Conservation (phyloP, 1,140 invertebrate genomes). For the Olivierus martensii region DNA sequence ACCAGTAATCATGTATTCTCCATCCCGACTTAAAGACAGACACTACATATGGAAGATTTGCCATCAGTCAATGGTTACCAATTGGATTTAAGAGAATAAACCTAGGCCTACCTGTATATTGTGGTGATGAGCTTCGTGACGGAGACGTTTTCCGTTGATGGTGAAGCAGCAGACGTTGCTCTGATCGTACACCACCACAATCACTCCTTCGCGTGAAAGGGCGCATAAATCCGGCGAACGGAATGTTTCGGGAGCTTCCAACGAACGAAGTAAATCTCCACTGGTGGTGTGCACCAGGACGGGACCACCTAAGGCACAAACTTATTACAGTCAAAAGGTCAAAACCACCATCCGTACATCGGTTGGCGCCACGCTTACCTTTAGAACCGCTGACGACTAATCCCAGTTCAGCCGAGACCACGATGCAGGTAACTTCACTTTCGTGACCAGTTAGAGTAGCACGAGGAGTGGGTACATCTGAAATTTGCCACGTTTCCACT, state of each 20-base stretch:
- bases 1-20: slow-evolving; percentile 88
- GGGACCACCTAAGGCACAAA: slow-evolving; percentile 57
- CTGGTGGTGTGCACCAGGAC: slow-evolving; percentile 96
- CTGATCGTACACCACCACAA: slow-evolving; percentile 82
- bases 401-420: slow-evolving; percentile 93
- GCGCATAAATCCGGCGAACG: slow-evolving; percentile 72
- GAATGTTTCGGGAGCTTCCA: slow-evolving; percentile 64
- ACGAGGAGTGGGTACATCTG: slow-evolving; percentile 75
- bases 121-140: slow-evolving; percentile 83
- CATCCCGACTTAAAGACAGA: slow-evolving; percentile 86
- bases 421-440: slow-evolving; percentile 81
- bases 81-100: no score
- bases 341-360: no score
- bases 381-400: slow-evolving; percentile 76
- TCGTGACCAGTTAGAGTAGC: slow-evolving; percentile 95
- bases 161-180: slow-evolving; percentile 86
- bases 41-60: slow-evolving; percentile 47
- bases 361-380: slow-evolving; percentile 6
- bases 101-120: slow-evolving; percentile 63
- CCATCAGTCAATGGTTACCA: no score
- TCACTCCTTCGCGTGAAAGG: slow-evolving; percentile 90
- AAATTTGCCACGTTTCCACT: background rate
- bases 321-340: no score
- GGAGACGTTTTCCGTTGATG: slow-evolving; percentile 72
- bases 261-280: slow-evolving; percentile 84